These are phyloP conservation scores for Sphenopsis melanotis DNA, from an alignment of 2,797 vertebrate species.

Conservation along the genomic window DNA sequence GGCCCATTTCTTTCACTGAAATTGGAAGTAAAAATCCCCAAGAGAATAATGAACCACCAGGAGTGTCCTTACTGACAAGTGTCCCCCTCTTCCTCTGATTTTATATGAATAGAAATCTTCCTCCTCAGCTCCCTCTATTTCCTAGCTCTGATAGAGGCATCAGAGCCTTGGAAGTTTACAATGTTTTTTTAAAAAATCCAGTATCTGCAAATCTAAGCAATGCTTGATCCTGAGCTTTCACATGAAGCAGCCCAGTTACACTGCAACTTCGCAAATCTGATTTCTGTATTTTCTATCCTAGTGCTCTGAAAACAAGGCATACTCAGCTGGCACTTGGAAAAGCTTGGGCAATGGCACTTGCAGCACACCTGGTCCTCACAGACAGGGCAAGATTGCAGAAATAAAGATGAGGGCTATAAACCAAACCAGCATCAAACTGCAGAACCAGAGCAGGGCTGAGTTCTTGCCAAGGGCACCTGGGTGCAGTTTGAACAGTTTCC, in stretches of 20 bases:
- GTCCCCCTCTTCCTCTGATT: not conserved
- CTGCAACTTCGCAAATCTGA: not conserved
- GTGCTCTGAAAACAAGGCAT: not conserved
- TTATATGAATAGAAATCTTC: not conserved
- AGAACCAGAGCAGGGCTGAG: not conserved
- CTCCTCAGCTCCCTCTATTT: not conserved
- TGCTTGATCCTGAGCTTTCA: not conserved
- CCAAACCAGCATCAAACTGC: not conserved
- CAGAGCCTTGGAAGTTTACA: not conserved
- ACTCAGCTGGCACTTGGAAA: not conserved
- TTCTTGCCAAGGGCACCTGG: fast-evolving
- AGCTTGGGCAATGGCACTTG: not conserved
- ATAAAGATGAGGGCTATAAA: not conserved
- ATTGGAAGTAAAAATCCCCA: not conserved
- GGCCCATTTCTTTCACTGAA: not conserved
- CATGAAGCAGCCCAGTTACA: not conserved
- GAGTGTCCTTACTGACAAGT: not conserved
- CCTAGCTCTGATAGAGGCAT: not conserved
- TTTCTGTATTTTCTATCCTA: not conserved
- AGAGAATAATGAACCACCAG: not conserved
- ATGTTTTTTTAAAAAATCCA: not conserved
- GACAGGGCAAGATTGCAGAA: not conserved
- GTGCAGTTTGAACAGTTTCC: not conserved
- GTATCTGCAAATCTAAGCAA: not conserved
- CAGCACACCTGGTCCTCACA: not conserved